Base-by-base conservation (phyloP, 2,888 invertebrate genomes). In the Oscheius sp. region DNA sequence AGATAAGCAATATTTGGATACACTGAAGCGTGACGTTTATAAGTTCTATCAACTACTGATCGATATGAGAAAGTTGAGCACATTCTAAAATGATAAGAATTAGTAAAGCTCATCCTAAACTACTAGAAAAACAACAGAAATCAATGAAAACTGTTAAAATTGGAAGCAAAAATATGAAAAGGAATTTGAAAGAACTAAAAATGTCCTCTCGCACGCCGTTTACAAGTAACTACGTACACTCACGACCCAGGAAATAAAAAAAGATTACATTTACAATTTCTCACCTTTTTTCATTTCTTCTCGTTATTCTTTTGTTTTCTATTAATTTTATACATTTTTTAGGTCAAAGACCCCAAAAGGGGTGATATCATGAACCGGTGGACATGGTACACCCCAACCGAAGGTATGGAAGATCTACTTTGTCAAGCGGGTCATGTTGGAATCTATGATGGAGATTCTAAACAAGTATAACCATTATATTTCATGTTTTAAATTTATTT, bases 361-460 rank as follows among this genome's bases (percentile, higher is more conserved):
- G 55, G 55, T 55, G 21, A 25, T 66, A 59, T 43, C 66, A 71
- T 71, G 71, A 71, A 71, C 45, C 23, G 71, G 27, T 59, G 53
- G 71, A 52, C 59, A 52, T 88, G 87, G 87, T 88, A 88, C 75
- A 81, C 84, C 41, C 79, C 83, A 23, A 86, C 85, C 18, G 86
- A 87, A 69, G 82, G 85, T 55, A 87, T 85, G 80, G 88, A 88
- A 72, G 88, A 87, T 53, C 79, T 88, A 52, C 81, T 86, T 61
- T 82, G 84, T 61, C 88, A 88, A 68, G 85, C 87, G 3, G 87
- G 86, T 35, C 77, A 83, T 72, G 88, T 88, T 41, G 86, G 86
- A 27, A 84, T 88, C 52, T 88, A 84, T 66, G 88, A 88, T 61
- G 88, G 88, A 16, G 88, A 88, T 71, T 75, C 84, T 41, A 88